Conservation (phyloP, 2,888 invertebrate species). For the Acanthosepion pharaonis region DNA sequence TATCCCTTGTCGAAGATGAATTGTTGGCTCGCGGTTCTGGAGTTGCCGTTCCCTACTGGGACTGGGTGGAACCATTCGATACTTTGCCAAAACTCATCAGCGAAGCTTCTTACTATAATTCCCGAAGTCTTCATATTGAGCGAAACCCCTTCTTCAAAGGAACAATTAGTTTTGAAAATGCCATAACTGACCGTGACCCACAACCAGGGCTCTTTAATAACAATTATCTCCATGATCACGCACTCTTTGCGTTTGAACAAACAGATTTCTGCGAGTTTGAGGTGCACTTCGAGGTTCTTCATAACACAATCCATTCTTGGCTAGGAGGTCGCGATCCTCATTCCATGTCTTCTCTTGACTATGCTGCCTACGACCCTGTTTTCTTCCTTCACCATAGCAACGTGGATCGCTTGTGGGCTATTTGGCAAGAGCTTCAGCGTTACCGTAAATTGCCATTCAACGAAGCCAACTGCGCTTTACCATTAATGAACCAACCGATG, state of each 20-base stretch:
- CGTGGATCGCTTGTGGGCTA: constrained; percentile 52
- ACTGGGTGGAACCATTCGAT: constrained; percentile 52
- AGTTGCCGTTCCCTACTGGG: constrained; percentile 55
- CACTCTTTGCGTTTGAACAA: constrained; percentile 47
- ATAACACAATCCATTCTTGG: constrained; percentile 53
- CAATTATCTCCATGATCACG: neutral
- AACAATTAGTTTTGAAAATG: constrained; percentile 36
- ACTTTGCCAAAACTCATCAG: constrained; percentile 51
- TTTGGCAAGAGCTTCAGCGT: constrained; percentile 58
- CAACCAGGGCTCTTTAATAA: constrained; percentile 45
- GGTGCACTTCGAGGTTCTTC: constrained; percentile 50
- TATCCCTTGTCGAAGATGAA: constrained; percentile 54
- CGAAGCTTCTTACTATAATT: constrained; percentile 52
- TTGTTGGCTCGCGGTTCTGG: constrained; percentile 53
- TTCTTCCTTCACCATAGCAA: constrained; percentile 56
- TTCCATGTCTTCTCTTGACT: constrained; percentile 53
- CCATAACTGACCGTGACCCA: constrained; percentile 37
- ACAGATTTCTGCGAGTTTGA: constrained; percentile 52
- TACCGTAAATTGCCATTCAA: constrained; percentile 52
- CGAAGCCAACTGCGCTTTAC: constrained; percentile 55
- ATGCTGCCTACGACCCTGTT: constrained; percentile 56
- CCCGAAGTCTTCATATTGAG: constrained; percentile 33
- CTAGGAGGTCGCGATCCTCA: constrained; percentile 52
- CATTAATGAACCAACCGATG: constrained; percentile 49
- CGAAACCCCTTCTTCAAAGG: constrained; percentile 48